Percentiles rank a stretch among this genome's conserved stretches.
phyloP scores from a whole-genome alignment of 2,888 invertebrate genomes.

The Entomobrya multifasciata region DNA sequence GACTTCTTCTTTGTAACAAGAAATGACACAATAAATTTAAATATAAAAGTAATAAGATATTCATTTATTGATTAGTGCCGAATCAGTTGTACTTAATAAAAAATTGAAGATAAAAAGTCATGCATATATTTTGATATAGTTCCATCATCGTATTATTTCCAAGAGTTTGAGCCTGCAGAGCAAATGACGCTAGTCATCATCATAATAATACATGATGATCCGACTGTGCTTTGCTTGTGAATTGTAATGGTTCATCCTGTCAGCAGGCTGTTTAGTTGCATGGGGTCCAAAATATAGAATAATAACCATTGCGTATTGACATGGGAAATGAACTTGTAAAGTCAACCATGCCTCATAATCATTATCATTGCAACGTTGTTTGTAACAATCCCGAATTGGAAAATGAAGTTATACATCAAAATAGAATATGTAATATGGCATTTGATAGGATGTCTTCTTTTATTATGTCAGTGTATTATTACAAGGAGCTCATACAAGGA shows the following conservation, averaged over 20 bases:
- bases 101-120: too few species aligned
- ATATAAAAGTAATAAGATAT: too few species aligned
- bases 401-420: conserved; percentile 13
- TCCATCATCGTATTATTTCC: too few species aligned
- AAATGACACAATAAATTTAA: too few species aligned
- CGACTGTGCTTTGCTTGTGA: conserved; percentile 39
- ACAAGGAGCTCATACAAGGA: conserved; percentile 1
- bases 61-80: too few species aligned
- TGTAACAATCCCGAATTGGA: conserved; percentile 5
- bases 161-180: neutral
- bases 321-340: conserved; percentile 74
- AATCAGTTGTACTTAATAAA: too few species aligned
- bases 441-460: conserved; percentile 13
- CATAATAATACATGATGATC: conserved; percentile 38
- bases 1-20: too few species aligned
- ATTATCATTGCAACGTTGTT: conserved; percentile 16
- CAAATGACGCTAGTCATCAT: conserved; percentile 56
- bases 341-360: conserved; percentile 60
- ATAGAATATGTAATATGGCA: conserved; percentile 11
- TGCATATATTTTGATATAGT: too few species aligned
- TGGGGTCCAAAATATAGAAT: conserved; percentile 57
- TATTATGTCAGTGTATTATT: conserved; percentile 43
- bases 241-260: conserved; percentile 72
- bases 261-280: conserved; percentile 65
- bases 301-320: conserved; percentile 63